Base-by-base conservation (phyloP, 23 tunicate genomes). In the Halocynthia roretzi region DNA sequence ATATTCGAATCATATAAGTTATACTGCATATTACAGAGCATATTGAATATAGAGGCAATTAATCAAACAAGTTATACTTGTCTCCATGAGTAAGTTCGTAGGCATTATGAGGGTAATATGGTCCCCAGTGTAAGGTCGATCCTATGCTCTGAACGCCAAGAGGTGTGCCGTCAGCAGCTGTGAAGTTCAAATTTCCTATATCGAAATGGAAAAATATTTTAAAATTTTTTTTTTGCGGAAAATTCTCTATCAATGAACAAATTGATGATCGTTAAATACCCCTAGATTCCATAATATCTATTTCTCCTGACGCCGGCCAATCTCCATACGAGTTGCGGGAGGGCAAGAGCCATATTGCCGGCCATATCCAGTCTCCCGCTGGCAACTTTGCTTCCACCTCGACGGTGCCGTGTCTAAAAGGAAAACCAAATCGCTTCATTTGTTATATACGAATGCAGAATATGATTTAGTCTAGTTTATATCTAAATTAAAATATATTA, bases 301-400 rank as follows among this genome's bases (percentile, higher is more conserved):
- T 75, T 75, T 75, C 80, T 54, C 80, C 80, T 0, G 80, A 75
- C 8, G 80, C 80, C 21, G 80, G 80, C 80, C 80, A 75, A 10
- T 75, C 60, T 55, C 80, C 80, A 54, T 75, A 75, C 5, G 51
- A 17, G 11, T 5, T 31, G 10, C 40, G 19, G n/a, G 57, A 1
- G 8, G 80, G 80, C 56, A 75, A 31, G 67, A 75, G 54, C 80
- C 80, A 75, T 52, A 75, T 75, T 10, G 80, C 80, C 20, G 80
- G 80, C 80, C 80, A 75, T 52, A 75, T 54, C 80, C 80, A 75
- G 20, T 75, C 80, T 53, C 80, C 80, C 20, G 7, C 51, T 10
- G 80, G 80, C 11, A 75, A 23, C 21, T 75, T 23, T 4, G 80
- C 80, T 53, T 55, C 66, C 5, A 75, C 18, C 55, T 75, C 80